Evolutionary conservation across 1,140 invertebrate species (phyloP), one percentile per base, ranked within the genome.

Genomic region (Drosophila trapezifrons): DNA sequence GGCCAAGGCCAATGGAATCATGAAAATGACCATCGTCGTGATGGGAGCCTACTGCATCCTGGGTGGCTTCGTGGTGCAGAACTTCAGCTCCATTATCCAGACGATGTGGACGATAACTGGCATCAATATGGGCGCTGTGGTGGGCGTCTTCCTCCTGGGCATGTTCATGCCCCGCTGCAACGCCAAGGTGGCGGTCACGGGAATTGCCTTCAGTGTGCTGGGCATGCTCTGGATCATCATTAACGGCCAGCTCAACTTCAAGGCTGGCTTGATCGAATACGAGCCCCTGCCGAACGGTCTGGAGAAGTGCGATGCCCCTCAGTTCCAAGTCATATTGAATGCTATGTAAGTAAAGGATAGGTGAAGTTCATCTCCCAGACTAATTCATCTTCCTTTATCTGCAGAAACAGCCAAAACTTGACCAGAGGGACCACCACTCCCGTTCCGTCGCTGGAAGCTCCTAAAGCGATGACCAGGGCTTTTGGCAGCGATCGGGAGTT

Each of bases 201-300:
- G 96, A 12, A 94, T 95, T 1, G 32, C 96, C 0, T 89, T 93
- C 17, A 94, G 96, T 69, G 91, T 97, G 6, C 78, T 93, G 2
- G 92, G 96, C 18, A 94, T 96, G 72, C 93, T 95, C 7, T 97
- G 96, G 96, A 95, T 98, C 42, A 96, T 96, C 3, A 93, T 97
- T 37, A 96, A 96, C 10, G 95, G 95, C 2, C 96, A 97, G 90
- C 91, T 95, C 2, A 93, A 95, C 43, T 94, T 96, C 46, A 94
- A 94, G n/a, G 92, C 89, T 3, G 94, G 94, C 0, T 81, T 69
- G 93, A 95, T 83, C 51, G 71, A 32, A 93, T 94, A 90, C 85
- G 93, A 3, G 4, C 89, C 92, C 2, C 93, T 94, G 77, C 93
- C 93, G 0, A 90, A 94, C 3, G 94, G 92, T 1, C 80, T 95